Evolutionary conservation across 2,888 invertebrate genomes (phyloP).

Genomic region (Drosophila anomalata): DNA sequence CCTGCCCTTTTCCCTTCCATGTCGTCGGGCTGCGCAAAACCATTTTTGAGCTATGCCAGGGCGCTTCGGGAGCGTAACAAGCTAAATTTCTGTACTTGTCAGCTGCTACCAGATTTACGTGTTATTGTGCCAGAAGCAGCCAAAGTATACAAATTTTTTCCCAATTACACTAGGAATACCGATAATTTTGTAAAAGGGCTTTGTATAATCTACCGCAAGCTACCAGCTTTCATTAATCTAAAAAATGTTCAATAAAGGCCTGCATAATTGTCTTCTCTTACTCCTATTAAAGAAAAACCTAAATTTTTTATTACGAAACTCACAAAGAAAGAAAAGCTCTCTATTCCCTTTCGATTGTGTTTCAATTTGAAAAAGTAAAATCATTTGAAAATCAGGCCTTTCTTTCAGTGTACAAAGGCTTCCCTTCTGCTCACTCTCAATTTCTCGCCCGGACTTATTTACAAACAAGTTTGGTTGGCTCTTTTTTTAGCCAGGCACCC

Average conservation of each 20-base stretch:
- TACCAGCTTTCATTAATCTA: no score
- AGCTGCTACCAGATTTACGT: constrained; percentile 78
- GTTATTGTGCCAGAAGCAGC: constrained; percentile 49
- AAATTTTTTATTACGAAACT: no score
- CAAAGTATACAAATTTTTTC: constrained; percentile 9
- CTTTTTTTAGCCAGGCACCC: constrained; percentile 11
- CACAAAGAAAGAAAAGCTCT: no score
- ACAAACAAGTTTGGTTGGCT: constrained; percentile 62
- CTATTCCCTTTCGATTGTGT: no score
- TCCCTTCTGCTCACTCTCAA: constrained; percentile 29
- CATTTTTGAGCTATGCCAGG: constrained; percentile 54
- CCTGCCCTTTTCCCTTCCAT: neutral
- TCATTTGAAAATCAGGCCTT: neutral
- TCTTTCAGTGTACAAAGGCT: constrained; percentile 5
- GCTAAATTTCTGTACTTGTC: constrained; percentile 67
- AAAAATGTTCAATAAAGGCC: no score
- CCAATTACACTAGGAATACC: constrained; percentile 1
- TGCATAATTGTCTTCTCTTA: no score
- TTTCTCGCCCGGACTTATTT: constrained; percentile 56
- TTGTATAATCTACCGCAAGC: neutral
- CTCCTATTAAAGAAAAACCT: no score
- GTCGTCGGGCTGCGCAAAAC: constrained; percentile 11
- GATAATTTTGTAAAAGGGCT: neutral
- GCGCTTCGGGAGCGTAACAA: constrained; percentile 49
- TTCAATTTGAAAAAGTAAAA: no score